phyloP scores from a whole-genome alignment of 2,113 vertebrate species.

The Desmodus rotundus region DNA sequence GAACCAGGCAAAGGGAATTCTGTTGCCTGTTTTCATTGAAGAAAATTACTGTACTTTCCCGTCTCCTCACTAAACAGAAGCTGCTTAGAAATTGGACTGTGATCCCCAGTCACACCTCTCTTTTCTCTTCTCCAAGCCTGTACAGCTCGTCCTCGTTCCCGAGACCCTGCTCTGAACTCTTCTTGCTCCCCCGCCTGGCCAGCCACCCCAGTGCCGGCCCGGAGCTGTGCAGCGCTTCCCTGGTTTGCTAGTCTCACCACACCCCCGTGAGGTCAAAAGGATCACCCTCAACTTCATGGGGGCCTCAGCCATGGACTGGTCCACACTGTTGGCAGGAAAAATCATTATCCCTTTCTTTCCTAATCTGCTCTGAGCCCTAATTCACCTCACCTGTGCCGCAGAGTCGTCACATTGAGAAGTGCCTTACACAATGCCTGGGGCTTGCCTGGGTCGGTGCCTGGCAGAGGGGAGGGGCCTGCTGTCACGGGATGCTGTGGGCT shows the following conservation, averaged over 20 bases:
- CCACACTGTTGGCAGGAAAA: background rate
- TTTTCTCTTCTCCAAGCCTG: background rate
- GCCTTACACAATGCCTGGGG: background rate
- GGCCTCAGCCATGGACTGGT: background rate
- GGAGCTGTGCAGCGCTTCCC: background rate
- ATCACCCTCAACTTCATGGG: rapidly evolving
- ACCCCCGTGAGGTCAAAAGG: background rate
- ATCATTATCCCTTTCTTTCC: background rate
- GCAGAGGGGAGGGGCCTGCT: background rate
- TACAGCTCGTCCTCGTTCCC: rapidly evolving
- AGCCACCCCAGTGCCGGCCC: background rate
- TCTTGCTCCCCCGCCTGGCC: background rate
- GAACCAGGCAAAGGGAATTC: conserved; percentile 70
- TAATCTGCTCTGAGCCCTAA: background rate
- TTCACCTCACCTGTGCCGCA: too few species aligned
- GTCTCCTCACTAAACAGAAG: conserved; percentile 56
- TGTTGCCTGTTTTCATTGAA: conserved; percentile 73
- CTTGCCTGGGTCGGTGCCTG: background rate
- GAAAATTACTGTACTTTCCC: conserved; percentile 73
- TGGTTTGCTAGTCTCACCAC: background rate
- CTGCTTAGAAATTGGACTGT: background rate
- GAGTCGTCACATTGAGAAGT: background rate
- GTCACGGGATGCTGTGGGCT: background rate
- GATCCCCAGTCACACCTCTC: background rate
- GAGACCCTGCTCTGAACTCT: background rate